phyloP scores from a whole-genome alignment of 2,888 invertebrate species.

The Arrhopalites spinosus region DNA sequence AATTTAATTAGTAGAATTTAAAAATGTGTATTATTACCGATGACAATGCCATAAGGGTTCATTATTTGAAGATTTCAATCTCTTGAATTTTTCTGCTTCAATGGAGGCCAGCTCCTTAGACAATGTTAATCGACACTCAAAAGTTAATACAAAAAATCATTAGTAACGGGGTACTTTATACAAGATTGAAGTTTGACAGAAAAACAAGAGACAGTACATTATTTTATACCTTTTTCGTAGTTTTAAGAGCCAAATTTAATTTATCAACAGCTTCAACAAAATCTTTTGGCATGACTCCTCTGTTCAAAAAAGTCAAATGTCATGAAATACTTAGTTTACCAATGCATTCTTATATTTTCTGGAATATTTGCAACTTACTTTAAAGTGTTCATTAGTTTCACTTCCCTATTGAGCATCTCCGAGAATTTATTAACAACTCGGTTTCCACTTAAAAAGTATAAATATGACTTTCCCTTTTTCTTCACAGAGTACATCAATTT shows the following conservation, averaged over 20 bases:
- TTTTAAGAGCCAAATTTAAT: constrained; percentile 43
- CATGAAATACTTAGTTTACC: background rate
- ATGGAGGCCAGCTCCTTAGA: constrained; percentile 72
- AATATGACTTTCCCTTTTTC: constrained; percentile 66
- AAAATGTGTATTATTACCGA: constrained; percentile 9
- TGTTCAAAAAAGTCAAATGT: constrained; percentile 32
- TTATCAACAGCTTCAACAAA: constrained; percentile 50
- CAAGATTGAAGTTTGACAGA: too few species aligned
- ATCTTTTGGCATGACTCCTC: constrained; percentile 45
- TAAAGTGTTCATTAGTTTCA: constrained; percentile 69
- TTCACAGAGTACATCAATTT: constrained; percentile 72
- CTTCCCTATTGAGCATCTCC: constrained; percentile 70
- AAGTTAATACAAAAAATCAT: too few species aligned
- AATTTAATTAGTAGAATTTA: too few species aligned
- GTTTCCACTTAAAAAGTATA: constrained; percentile 73
- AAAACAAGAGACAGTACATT: too few species aligned
- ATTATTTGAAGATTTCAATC: constrained; percentile 20
- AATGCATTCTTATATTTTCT: background rate
- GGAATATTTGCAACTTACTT: constrained; percentile 69
- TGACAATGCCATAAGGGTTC: constrained; percentile 30
- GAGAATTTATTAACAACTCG: constrained; percentile 70
- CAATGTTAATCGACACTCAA: constrained; percentile 66
- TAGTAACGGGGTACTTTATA: too few species aligned
- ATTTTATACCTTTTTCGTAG: constrained; percentile 44
- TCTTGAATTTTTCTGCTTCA: constrained; percentile 69